Percentiles rank a stretch among this genome's conserved stretches.
phyloP scores from a whole-genome alignment of 64 coral and sea anemone species.

The Acropora tenuis region DNA sequence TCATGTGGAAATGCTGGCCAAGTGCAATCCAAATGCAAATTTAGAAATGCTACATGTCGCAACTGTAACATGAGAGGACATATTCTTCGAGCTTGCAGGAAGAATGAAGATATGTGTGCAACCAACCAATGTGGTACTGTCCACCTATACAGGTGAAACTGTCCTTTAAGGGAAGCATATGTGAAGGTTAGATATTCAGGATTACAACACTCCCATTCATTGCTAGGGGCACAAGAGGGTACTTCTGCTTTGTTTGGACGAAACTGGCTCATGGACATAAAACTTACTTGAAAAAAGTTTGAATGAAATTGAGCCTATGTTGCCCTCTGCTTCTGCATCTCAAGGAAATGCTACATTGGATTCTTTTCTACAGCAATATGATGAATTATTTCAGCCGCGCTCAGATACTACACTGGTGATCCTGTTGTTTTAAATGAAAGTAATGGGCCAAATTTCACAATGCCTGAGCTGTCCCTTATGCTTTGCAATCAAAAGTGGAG shows the following conservation, averaged over 20 bases:
- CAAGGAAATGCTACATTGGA: constrained; percentile 9
- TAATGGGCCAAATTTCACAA: constrained; percentile 42
- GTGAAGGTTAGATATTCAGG: constrained; percentile 52
- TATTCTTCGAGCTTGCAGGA: constrained; percentile 47
- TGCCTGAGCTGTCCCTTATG: constrained; percentile 43
- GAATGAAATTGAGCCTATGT: constrained; percentile 3
- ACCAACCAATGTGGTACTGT: constrained; percentile 42
- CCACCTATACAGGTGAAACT: constrained; percentile 66
- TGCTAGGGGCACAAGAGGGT: constrained; percentile 22
- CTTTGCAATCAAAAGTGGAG: background rate
- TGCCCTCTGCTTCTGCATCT: background rate
- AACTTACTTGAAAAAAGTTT: constrained; percentile 50
- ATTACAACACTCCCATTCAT: constrained; percentile 40
- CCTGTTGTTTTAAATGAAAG: background rate
- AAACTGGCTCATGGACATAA: too few species aligned
- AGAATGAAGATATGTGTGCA: constrained; percentile 18
- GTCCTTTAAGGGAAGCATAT: constrained; percentile 35
- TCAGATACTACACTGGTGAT: constrained; percentile 48
- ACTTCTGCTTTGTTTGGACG: background rate
- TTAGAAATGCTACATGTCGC: constrained; percentile 17
- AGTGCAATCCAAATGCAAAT: constrained; percentile 57
- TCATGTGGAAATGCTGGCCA: constrained; percentile 59
- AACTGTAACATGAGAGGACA: constrained; percentile 51
- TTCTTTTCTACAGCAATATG: constrained; percentile 33
- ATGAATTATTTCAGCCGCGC: background rate